Base-by-base conservation (phyloP, 2,888 invertebrate genomes). In the Caenorhabditis drosophilae region DNA sequence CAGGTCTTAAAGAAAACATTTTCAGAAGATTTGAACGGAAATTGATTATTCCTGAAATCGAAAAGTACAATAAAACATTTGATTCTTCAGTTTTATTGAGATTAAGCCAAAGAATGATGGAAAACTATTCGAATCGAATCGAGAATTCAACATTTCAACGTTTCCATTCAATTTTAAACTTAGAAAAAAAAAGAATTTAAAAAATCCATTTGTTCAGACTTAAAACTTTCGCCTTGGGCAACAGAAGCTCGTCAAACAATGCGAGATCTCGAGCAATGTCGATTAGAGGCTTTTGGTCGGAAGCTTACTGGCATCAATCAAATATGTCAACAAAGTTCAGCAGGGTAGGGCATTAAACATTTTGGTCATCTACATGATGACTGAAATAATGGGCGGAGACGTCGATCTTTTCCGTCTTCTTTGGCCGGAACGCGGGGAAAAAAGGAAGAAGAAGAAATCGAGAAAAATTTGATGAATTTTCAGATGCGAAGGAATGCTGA, bases 281-380 rank as follows among this genome's bases (percentile, higher is more conserved):
- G 69, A 22, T 49, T 55, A 1, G 69, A 69, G 26, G 69, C 61
- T 4, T 69, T 69, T 36, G 69, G 69, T 11, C 41, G 40, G 7
- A 44, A 25, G 1, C 45, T 69, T 2, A 52, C 57, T 35, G 69
- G 58, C 38, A 23, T 40, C 16, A 69, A 69, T 36, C 52, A 69
- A 45, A 69, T 69, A 58, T 69, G 69, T 26, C 69, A 69, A 26
- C 69, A 69, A 22, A 61, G 61, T 44, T 51, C 63, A 7, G 41
- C 69, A 2, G 69, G 69, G 55, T 55, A 11, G 22, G 47, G 16
- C 12, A 7, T n/a, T 16, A n/a, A n/a, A 34, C 18, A n/a, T 11
- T 16, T n/a, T 11, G 15, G 15, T 23, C 11, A 23, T 45, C 25
- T 41, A 15, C 11, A 15, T 20, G 11, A n/a, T n/a, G n/a, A n/a